Evolutionary conservation across 2,888 invertebrate genomes (phyloP).

Genomic region (Pyrrhia umbra): DNA sequence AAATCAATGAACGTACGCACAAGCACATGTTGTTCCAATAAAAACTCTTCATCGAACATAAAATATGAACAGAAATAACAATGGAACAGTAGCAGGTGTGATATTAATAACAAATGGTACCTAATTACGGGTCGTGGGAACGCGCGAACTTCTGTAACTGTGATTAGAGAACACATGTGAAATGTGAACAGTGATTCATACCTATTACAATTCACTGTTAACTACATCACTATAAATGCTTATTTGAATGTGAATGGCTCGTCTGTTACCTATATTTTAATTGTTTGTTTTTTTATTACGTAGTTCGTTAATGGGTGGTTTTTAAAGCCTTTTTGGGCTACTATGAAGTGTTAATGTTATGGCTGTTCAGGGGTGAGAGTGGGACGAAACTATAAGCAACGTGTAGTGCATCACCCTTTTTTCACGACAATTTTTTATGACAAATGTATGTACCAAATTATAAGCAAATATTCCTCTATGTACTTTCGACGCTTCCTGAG

Average conservation of each 20-base stretch:
- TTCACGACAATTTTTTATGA: too few relatives aligned
- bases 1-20: constrained; percentile 16
- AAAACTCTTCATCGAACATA: constrained; percentile 17
- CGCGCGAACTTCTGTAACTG: constrained; percentile 54
- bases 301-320: neutral
- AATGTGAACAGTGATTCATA: constrained; percentile 59
- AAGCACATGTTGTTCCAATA: constrained; percentile 3
- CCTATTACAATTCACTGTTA: constrained; percentile 51
- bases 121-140: constrained; percentile 57
- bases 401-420: too few relatives aligned
- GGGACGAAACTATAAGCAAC: too few relatives aligned
- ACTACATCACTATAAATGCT: constrained; percentile 34
- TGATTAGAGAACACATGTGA: constrained; percentile 65
- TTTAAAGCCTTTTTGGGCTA: neutral
- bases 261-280: constrained; percentile 30
- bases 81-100: constrained; percentile 43
- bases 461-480: too few relatives aligned
- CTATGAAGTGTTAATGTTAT: too few relatives aligned
- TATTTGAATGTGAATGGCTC: constrained; percentile 38
- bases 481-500: too few relatives aligned
- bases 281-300: constrained; percentile 7
- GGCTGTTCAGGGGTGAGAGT: too few relatives aligned
- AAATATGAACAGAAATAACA: constrained; percentile 39
- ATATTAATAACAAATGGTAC: constrained; percentile 58
- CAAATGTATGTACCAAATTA: too few relatives aligned